Base-by-base conservation (phyloP, 2,888 invertebrate species). In the Acholoe squamosa region DNA sequence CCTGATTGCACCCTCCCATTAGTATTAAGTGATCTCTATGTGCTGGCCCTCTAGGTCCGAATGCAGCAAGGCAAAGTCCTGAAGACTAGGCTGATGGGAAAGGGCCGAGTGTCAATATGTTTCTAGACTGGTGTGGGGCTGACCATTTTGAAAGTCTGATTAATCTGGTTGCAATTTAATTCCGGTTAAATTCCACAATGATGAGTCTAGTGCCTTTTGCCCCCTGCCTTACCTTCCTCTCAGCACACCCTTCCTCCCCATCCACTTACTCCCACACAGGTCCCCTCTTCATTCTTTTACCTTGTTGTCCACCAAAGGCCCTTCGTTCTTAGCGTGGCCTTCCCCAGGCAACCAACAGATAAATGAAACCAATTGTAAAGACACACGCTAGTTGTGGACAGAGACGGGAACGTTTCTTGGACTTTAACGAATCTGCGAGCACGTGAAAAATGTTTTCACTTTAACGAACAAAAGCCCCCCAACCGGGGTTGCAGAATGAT, bases 361-460 rank as follows among this genome's bases (percentile, higher is more conserved):
- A 80, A 80, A 80, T 80, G 80, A 80, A 80, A 34, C 80, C 80
- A 80, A 80, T 80, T 33, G 33, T 5, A 16, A 43, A 80, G 80
- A 28, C 80, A 12, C 43, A 25, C 80, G 16, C 34, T 34, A 22
- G 80, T 80, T 43, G 80, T 80, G 43, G 80, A 80, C 76, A 76
- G 76, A 31, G 76, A 76, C 76, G 25, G 31, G 28, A 31, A 25
- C 33, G 80, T 80, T 80, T 80, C 43, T 80, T 43, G 54, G 86
- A 28, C 31, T 54, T 56, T 86, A 86, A 86, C 86, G 86, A 86
- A 86, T 86, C 86, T 54, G 52, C 31, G 33, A 14, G 52, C 56
- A 31, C 14, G 86, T 86, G 86, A 86, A 56, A 56, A 56, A 86
- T 86, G 86, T 54, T 86, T 86, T 86, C 56, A 86, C 86, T 86